Evolutionary conservation across 2,797 vertebrate genomes (phyloP), one percentile per base, ranked within the genome.

Genomic region (Typhlichthys eigenmanni): DNA sequence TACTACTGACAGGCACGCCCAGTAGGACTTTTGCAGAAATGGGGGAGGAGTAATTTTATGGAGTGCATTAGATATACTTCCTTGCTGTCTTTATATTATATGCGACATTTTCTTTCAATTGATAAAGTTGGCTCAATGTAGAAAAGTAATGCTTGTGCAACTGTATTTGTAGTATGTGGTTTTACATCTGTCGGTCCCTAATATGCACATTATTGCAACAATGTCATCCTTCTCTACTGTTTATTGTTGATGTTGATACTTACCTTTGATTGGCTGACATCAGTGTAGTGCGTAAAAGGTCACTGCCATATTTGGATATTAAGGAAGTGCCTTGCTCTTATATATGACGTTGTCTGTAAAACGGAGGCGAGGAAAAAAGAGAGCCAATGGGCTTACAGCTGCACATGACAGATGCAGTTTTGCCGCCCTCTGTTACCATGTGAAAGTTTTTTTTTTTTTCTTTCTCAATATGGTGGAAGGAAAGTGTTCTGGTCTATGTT

Each of bases 171-270:
- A 2, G 12, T 13, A 1, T 38, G 2, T 45, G 17, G 13, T 62
- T 69, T 60, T 46, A 74, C 77, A 7, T 62, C 5, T 64, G 24
- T 29, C 13, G 72, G 47, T 60, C 32, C 45, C 66, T 54, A 67
- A 78, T 85, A 75, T 74, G 75, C 81, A 81, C 75, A 78, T 80
- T 43, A 43, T 43, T 70, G 77, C 66, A 72, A 58, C 77, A 70
- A 49, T 83, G 82, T 72, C 76, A 67, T 75, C 75, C 78, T 82
- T 83, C 69, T 80, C 84, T 86, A 79, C 87, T 83, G 82, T 85
- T 83, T 87, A 89, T 85, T 93, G 91, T 93, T 93, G 91, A 92
- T 91, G 87, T 89, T 87, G 89, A 87, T 87, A 78, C 68, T 78
- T 60, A 14, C 4, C 69, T 85, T 71, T 85, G 86, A 92, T 94